Evolutionary conservation across 2,113 vertebrate genomes (phyloP).

Genomic region (Vicugna pacos): DNA sequence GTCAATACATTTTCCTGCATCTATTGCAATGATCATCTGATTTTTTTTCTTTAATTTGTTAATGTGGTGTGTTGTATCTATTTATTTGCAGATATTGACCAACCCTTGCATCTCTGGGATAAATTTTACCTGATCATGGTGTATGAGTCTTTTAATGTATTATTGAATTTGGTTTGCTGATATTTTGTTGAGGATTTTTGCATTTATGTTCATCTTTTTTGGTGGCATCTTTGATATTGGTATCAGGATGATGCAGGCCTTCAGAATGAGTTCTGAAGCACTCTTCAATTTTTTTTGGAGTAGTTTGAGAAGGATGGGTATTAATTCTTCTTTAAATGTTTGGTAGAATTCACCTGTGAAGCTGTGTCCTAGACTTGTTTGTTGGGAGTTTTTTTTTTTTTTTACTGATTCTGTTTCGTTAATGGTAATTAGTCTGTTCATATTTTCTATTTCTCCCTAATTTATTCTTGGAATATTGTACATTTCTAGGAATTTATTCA

Average conservation of each 20-base stretch:
- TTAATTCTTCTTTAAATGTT: background rate
- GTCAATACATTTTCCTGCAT: background rate
- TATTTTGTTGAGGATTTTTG: background rate
- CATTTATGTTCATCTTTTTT: background rate
- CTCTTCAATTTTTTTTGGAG: background rate
- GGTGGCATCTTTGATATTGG: background rate
- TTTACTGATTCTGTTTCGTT: background rate
- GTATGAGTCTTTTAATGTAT: background rate
- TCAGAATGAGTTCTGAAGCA: background rate
- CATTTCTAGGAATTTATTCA: background rate
- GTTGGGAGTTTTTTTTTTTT: background rate
- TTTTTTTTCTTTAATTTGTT: background rate
- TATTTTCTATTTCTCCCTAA: background rate
- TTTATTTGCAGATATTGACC: background rate
- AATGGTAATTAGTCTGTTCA: background rate
- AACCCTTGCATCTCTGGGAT: background rate
- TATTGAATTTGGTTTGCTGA: background rate
- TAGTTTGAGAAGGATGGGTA: background rate
- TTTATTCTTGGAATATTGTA: background rate
- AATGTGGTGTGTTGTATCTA: background rate
- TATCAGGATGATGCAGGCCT: background rate
- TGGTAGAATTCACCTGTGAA: background rate
- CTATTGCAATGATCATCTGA: background rate
- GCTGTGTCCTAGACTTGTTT: background rate
- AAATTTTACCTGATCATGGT: background rate